Conservation (phyloP, 2,113 vertebrate species). For the Myrmecophaga tridactyla region DNA sequence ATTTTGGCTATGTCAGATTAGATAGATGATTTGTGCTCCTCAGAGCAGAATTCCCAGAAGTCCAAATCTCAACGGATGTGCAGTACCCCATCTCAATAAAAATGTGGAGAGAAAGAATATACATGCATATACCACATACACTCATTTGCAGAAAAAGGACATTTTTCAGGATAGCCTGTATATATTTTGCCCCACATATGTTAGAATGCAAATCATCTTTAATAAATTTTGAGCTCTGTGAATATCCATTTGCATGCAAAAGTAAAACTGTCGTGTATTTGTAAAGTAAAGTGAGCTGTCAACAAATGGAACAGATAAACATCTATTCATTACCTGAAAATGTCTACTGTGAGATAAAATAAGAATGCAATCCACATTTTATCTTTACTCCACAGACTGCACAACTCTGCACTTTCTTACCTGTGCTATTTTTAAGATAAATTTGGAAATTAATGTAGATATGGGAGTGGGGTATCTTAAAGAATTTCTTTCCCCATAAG, state of each 20-base stretch:
- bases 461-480: constrained; percentile 24
- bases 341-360: constrained; percentile 28
- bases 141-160: not conserved
- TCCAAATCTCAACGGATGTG: not conserved
- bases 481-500: constrained; percentile 49
- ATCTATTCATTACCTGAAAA: constrained; percentile 14
- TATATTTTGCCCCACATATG: not conserved
- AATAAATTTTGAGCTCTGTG: not conserved
- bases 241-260: not conserved
- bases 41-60: not conserved
- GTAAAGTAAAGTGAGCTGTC: constrained; percentile 13
- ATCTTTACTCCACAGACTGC: constrained; percentile 30
- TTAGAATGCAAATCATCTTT: not conserved
- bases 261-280: constrained; percentile 40
- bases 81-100: not conserved
- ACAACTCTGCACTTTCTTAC: not conserved
- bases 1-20: not conserved
- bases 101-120: not conserved
- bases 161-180: not conserved
- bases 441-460: constrained; percentile 52
- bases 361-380: constrained; percentile 3
- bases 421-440: constrained; percentile 29
- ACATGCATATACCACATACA: not conserved
- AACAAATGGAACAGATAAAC: not conserved
- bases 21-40: not conserved